A percentile compares a stretch with the other conserved stretches of the same genome.
phyloP scores from a whole-genome alignment of 2,113 vertebrate species.

The Pseudopodoces humilis region DNA sequence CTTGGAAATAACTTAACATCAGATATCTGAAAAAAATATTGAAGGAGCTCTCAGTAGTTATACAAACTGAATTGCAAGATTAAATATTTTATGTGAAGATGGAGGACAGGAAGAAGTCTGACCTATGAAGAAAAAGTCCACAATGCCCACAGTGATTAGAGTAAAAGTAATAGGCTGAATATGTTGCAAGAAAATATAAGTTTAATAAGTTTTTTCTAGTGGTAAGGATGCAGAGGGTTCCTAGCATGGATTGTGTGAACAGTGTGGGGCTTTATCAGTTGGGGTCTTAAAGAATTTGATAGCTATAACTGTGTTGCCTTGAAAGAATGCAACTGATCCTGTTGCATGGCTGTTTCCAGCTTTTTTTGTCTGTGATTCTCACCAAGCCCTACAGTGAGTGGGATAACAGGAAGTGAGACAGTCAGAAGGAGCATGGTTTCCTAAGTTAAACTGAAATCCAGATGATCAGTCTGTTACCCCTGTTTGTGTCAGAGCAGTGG shows the following conservation, averaged over 20 bases:
- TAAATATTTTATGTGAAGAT: neutral
- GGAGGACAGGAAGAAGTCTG: neutral
- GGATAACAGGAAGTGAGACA: conserved; percentile 4
- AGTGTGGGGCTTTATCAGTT: neutral
- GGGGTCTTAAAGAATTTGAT: neutral
- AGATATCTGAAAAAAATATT: neutral
- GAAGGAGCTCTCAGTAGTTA: neutral
- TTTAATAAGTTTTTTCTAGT: neutral
- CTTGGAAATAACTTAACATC: neutral
- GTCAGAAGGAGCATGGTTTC: neutral
- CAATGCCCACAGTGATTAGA: neutral
- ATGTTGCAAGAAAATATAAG: neutral
- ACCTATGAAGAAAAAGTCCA: neutral
- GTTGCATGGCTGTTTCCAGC: neutral
- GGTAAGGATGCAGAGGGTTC: neutral
- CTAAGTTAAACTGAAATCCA: neutral
- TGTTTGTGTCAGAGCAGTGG: neutral
- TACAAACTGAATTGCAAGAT: neutral
- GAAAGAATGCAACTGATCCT: neutral
- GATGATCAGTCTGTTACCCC: neutral
- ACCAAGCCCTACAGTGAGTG: neutral
- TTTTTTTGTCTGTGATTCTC: neutral
- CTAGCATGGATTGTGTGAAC: neutral
- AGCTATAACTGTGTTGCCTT: neutral
- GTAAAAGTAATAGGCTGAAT: neutral